phyloP scores from a whole-genome alignment of 64 coral and sea anemone genomes.

The Stylophora pistillata region DNA sequence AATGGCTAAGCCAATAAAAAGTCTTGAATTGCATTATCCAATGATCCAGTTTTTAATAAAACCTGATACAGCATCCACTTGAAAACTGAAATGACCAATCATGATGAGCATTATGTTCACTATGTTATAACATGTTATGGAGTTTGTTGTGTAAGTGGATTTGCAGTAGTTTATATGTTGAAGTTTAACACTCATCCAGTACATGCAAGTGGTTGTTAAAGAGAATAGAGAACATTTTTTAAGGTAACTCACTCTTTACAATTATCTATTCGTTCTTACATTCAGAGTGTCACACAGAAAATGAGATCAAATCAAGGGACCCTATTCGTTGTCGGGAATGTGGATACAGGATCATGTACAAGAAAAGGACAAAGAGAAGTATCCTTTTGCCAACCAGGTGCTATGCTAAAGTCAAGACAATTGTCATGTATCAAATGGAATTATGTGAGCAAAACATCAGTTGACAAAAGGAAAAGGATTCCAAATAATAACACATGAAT shows the following conservation, averaged over 20 bases:
- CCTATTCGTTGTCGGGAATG: slow-evolving; percentile 98
- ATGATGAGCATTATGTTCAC: too few relatives aligned
- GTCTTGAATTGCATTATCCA: too few relatives aligned
- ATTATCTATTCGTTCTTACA: background rate
- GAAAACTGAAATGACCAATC: too few relatives aligned
- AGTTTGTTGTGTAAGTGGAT: too few relatives aligned
- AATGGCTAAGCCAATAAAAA: too few relatives aligned
- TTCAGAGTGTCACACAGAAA: slow-evolving; percentile 98
- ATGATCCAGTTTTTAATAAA: too few relatives aligned
- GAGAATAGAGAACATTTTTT: too few relatives aligned
- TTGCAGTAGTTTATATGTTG: too few relatives aligned
- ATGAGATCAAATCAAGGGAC: slow-evolving; percentile 96
- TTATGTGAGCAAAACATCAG: background rate
- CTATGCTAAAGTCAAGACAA: background rate
- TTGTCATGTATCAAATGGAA: background rate
- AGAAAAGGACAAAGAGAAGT: slow-evolving; percentile 98
- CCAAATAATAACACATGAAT: background rate
- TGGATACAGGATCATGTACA: slow-evolving; percentile 99
- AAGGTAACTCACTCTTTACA: background rate
- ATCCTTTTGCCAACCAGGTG: slow-evolving; percentile 66
- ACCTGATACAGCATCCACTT: too few relatives aligned
- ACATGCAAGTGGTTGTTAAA: too few relatives aligned
- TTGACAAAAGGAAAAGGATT: background rate
- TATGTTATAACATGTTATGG: too few relatives aligned
- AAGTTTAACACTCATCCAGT: too few relatives aligned